Base-by-base conservation (phyloP, 2,113 vertebrate genomes). In the Pachypanchax playfairii region DNA sequence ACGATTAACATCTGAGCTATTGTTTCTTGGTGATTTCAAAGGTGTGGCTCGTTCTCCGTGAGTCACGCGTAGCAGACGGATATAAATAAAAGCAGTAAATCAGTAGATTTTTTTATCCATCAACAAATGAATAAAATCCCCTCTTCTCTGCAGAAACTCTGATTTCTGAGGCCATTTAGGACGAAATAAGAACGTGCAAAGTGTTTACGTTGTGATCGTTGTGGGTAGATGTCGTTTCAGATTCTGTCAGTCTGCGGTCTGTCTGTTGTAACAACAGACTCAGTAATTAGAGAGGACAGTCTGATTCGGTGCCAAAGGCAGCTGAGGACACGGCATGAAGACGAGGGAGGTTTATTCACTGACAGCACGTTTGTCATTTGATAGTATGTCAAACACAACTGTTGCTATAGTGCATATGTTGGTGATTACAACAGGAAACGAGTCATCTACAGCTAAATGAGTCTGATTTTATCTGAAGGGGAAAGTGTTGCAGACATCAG, bases 301-400 rank as follows among this genome's bases (percentile, higher is more conserved):
- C 46, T 65, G 67, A 75, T 79, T 52, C 57, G 65, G n/a, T 65
- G 54, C 44, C 41, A 42, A 18, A 63, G 54, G 65, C 71, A 74
- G 74, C 83, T 80, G 74, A 70, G 80, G 64, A 29, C 51, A 71
- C 8, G 13, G 13, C 33, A 35, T n/a, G n/a, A n/a, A n/a, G n/a
- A n/a, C n/a, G n/a, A n/a, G n/a, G n/a, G n/a, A n/a, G n/a, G n/a
- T n/a, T n/a, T n/a, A n/a, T n/a, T n/a, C n/a, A n/a, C n/a, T n/a
- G n/a, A n/a, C n/a, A n/a, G n/a, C n/a, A n/a, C n/a, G n/a, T n/a
- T n/a, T n/a, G n/a, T n/a, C n/a, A n/a, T n/a, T n/a, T n/a, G n/a
- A n/a, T n/a, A n/a, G n/a, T n/a, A n/a, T n/a, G n/a, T n/a, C n/a
- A n/a, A n/a, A n/a, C n/a, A n/a, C n/a, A n/a, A n/a, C n/a, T n/a